Conservation (phyloP, 2,888 invertebrate genomes). For the Melikaiella ostensackeni region DNA sequence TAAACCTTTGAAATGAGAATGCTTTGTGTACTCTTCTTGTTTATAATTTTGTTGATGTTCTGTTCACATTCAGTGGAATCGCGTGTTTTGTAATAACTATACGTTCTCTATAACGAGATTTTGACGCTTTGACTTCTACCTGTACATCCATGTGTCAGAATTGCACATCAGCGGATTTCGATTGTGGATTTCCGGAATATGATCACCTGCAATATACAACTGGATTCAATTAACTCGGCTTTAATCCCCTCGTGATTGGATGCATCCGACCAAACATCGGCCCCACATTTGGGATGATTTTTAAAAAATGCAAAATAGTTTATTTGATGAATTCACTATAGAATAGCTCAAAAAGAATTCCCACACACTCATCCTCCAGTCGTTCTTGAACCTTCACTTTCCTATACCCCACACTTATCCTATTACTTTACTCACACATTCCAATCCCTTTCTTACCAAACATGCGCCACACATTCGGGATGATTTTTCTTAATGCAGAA, state of each 20-base stretch:
- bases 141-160: slow-evolving; percentile 47
- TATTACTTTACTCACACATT: too few relatives aligned
- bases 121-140: slow-evolving; percentile 26
- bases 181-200: slow-evolving; percentile 50
- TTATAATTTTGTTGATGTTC: background rate
- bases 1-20: background rate
- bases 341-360: too few relatives aligned
- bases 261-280: slow-evolving; percentile 42
- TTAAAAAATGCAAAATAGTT: too few relatives aligned
- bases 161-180: slow-evolving; percentile 56
- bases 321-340: too few relatives aligned
- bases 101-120: slow-evolving; percentile 2
- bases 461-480: too few relatives aligned
- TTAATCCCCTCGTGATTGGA: slow-evolving; percentile 54
- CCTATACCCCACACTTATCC: too few relatives aligned
- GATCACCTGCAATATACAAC: slow-evolving; percentile 49
- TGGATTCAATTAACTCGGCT: slow-evolving; percentile 53
- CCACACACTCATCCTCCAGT: too few relatives aligned
- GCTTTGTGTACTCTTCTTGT: background rate
- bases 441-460: too few relatives aligned
- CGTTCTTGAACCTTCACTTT: too few relatives aligned
- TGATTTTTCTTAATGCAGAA: too few relatives aligned
- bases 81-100: background rate
- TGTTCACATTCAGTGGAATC: background rate
- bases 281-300: background rate